Evolutionary conservation across 2,113 vertebrate species (phyloP), one percentile per base, ranked within the genome.

Genomic region (Oxygymnocypris stewartii): DNA sequence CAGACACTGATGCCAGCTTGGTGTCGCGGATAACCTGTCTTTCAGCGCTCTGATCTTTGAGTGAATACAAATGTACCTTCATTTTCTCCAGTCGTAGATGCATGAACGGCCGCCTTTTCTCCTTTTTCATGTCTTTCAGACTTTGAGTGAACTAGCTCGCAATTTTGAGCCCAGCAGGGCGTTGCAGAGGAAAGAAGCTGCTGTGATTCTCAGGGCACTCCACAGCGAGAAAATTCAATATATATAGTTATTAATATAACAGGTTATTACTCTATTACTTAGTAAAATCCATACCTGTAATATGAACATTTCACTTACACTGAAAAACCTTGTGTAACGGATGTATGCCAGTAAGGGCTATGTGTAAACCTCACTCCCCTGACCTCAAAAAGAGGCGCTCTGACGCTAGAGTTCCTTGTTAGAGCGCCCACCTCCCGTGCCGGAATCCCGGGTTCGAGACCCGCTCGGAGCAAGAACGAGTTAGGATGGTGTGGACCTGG

Each of bases 121-220:
- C 31, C 23, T 79, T 79, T 28, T 28, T 63, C 42, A 57, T 49
- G 42, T 67, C 57, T 59, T 73, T 82, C 59, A n/a, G n/a, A n/a
- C n/a, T n/a, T n/a, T n/a, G n/a, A n/a, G n/a, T n/a, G n/a, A n/a
- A 81, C 71, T 1, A 44, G 71, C 61, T 14, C 13, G 10, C 75
- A 71, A 42, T 77, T 87, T 82, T 49, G n/a, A 59, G 44, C 75
- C 76, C 88, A 84, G 85, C 81, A 76, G 81, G 88, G 75, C 18
- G 76, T 75, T 40, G 20, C 37, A 16, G 65, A 80, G 20, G 57
- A 84, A 80, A 47, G 25, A 37, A 18, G 51, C 49, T 6, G 20
- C 37, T 47, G 59, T 8, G 20, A 54, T 40, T 85, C 82, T 87
- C 76, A 67, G 37, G 40, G 37, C n/a, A n/a, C n/a, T n/a, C n/a